Evolutionary conservation across 2,888 invertebrate genomes (phyloP).

Genomic region (Rhogogaster chlorosoma): DNA sequence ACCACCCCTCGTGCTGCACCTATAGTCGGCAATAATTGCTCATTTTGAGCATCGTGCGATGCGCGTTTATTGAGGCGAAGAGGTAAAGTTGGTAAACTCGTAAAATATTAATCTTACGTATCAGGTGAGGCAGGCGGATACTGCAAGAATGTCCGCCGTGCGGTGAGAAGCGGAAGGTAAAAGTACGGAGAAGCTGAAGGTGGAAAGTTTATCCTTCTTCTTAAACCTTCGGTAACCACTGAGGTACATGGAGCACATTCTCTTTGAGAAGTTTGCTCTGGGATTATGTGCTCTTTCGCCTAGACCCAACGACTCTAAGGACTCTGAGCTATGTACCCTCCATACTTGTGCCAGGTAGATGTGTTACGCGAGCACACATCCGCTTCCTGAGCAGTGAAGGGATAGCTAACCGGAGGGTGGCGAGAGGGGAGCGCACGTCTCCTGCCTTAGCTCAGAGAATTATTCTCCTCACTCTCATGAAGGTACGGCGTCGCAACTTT

Average conservation of each 20-base stretch:
- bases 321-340: conserved; percentile 47
- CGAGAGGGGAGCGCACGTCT: conserved; percentile 22
- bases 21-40: neutral
- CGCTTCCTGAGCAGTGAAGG: conserved; percentile 41
- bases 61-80: neutral
- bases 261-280: conserved; percentile 46
- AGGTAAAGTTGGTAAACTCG: conserved; percentile 20
- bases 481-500: conserved; percentile 30
- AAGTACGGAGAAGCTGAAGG: conserved; percentile 33
- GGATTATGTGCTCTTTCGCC: conserved; percentile 41
- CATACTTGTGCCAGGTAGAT: conserved; percentile 31
- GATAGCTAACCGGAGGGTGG: conserved; percentile 31
- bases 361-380: conserved; percentile 47
- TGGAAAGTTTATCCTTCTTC: conserved; percentile 46
- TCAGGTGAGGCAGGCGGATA: neutral
- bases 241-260: conserved; percentile 43
- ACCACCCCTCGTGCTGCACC: neutral
- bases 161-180: conserved; percentile 6
- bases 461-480: conserved; percentile 27
- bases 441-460: conserved; percentile 45
- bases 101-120: conserved; percentile 45
- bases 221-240: conserved; percentile 28
- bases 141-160: conserved; percentile 27
- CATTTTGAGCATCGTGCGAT: neutral
- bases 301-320: conserved; percentile 37